Evolutionary conservation across 2,888 invertebrate species (phyloP).

Genomic region (Drosophila cognata): DNA sequence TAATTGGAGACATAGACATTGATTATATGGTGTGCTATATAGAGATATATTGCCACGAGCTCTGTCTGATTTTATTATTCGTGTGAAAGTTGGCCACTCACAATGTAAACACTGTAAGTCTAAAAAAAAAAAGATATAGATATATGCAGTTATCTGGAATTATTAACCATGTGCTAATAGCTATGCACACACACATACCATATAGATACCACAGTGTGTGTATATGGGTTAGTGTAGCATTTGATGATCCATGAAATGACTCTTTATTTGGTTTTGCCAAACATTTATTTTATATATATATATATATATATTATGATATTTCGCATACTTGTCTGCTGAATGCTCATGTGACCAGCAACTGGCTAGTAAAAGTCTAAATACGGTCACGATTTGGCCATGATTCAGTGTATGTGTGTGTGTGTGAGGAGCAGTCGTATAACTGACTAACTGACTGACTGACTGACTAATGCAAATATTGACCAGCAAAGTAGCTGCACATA

Average conservation of each 20-base stretch:
- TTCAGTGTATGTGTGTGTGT: constrained; percentile 36
- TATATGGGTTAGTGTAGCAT: constrained; percentile 67
- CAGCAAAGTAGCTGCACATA: constrained; percentile 23
- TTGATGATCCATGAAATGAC: constrained; percentile 59
- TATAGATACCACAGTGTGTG: constrained; percentile 4
- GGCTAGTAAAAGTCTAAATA: constrained; percentile 73
- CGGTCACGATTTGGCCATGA: constrained; percentile 65
- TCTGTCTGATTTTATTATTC: constrained; percentile 23
- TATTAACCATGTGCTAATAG: constrained; percentile 72
- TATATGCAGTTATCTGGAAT: constrained; percentile 55
- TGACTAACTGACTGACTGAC: not conserved
- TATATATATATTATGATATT: constrained; percentile 20
- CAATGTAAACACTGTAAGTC: constrained; percentile 10
- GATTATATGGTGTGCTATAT: constrained; percentile 29
- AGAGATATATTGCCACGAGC: constrained; percentile 44
- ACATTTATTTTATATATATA: constrained; percentile 12
- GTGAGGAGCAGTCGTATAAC: constrained; percentile 23
- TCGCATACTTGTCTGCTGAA: constrained; percentile 45
- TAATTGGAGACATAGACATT: constrained; percentile 55
- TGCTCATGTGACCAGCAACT: constrained; percentile 68
- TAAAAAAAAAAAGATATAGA: not conserved
- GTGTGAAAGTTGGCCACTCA: constrained; percentile 54
- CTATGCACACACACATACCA: constrained; percentile 32
- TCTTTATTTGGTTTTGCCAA: constrained; percentile 29
- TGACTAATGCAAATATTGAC: constrained; percentile 9